A percentile compares a stretch with the other conserved stretches of the same genome.
phyloP scores from a whole-genome alignment of 2,888 invertebrate species.

The Creontiades dilutus region DNA sequence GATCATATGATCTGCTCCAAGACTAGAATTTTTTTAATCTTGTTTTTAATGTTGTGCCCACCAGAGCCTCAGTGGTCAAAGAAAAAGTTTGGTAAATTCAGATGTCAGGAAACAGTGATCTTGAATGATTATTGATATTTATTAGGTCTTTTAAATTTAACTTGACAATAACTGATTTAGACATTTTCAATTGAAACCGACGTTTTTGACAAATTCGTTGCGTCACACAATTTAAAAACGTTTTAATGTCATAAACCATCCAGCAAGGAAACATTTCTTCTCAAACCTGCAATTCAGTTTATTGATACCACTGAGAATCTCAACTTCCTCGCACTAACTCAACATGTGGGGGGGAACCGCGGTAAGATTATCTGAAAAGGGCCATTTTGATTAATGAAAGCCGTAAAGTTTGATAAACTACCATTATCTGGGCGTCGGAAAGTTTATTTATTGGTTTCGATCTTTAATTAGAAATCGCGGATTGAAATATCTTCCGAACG shows the following conservation, averaged over 20 bases:
- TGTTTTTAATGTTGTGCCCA: too few species aligned
- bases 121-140: too few species aligned
- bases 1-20: too few species aligned
- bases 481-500: constrained; percentile 44
- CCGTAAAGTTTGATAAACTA: constrained; percentile 53
- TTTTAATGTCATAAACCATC: background rate
- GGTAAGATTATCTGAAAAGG: background rate
- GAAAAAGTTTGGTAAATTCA: too few species aligned
- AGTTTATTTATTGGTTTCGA: constrained; percentile 47
- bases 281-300: background rate
- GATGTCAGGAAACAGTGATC: too few species aligned
- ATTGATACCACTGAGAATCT: constrained; percentile 4
- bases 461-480: constrained; percentile 56
- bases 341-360: background rate
- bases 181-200: too few species aligned
- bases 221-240: background rate
- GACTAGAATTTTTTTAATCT: too few species aligned
- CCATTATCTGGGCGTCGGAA: constrained; percentile 50
- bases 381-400: constrained; percentile 55
- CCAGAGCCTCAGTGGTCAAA: too few species aligned
- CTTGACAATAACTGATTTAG: too few species aligned
- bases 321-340: background rate
- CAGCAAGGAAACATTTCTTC: background rate
- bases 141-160: too few species aligned
- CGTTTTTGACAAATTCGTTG: too few species aligned